Evolutionary conservation across 1,140 invertebrate genomes (phyloP), one percentile per base, ranked within the genome.

Genomic region (Lasioglossum albipes): DNA sequence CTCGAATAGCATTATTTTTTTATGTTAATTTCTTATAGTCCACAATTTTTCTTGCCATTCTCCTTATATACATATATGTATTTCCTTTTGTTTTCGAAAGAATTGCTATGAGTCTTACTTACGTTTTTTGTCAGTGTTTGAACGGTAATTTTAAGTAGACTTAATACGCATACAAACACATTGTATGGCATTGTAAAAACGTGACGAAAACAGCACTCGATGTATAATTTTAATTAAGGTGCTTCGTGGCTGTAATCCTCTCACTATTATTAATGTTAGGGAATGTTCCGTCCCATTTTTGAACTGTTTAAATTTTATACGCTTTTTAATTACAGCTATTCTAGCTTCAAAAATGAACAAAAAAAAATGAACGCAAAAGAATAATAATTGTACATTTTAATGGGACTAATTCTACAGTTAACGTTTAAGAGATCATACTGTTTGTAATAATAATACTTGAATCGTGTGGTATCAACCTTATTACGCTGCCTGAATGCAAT

Each of bases 241-340:
- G 75, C 62, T 85, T 77, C 57, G 66, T 73, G 42, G 64, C 62
- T 82, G 68, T 82, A 74, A 79, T 62, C 61, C 65, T 79, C 27
- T 79, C 27, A 67, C 73, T 70, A 66, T 66, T 77, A 68, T 71
- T 87, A 84, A 74, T 80, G 69, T 68, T 80, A 82, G 80, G 79
- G 81, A 76, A 83, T 79, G 75, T 65, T 88, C 85, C 86, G 88
- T 86, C 89, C 87, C 81, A 31, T 85, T 88, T 85, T 90, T 84
- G 61, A 75, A 85, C 67, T 68, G 59, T 82, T 81, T 82, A 78
- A 74, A 79, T 87, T 88, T 84, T 83, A 87, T 87, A 87, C 57
- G 76, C 82, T 82, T 86, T 82, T 85, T 62, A 36, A 86, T 77
- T 82, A 68, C 71, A 74, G 36, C 13, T 59, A 75, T 65, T 68